phyloP scores from a whole-genome alignment of 1,140 invertebrate genomes.

The Scaptodrosophila lebanonensis region DNA sequence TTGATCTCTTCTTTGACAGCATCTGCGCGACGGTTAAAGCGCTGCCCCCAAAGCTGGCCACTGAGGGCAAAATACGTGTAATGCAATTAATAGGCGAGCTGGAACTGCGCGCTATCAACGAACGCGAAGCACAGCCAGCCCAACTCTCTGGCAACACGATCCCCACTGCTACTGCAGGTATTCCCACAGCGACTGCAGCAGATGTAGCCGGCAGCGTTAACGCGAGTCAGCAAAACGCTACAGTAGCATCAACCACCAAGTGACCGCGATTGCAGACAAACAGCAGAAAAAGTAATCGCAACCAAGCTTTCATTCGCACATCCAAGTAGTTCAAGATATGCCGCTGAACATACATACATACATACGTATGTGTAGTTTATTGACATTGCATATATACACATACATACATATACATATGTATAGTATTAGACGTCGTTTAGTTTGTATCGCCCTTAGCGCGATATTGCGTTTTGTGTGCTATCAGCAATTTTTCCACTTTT shows the following conservation, averaged over 20 bases:
- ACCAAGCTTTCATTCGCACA: too few species aligned
- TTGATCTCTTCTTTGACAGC: conserved; percentile 71
- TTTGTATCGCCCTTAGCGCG: too few species aligned
- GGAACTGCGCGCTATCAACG: conserved; percentile 58
- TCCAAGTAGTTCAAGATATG: too few species aligned
- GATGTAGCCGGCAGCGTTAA: conserved; percentile 17
- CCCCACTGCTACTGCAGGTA: background rate
- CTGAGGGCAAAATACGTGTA: conserved; percentile 64
- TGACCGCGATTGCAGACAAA: too few species aligned
- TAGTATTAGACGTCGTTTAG: too few species aligned
- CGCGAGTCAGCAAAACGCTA: conserved; percentile 50
- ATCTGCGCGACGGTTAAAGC: conserved; percentile 60
- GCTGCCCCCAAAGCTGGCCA: conserved; percentile 62
- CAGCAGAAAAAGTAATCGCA: too few species aligned
- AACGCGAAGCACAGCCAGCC: conserved; percentile 34
- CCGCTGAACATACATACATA: too few species aligned
- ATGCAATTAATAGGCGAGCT: conserved; percentile 67
- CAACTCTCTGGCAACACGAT: background rate
- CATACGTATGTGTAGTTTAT: too few species aligned
- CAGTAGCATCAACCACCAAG: conserved; percentile 62
- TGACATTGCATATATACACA: too few species aligned
- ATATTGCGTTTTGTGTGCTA: too few species aligned
- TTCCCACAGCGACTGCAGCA: conserved; percentile 10
- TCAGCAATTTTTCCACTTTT: too few species aligned
- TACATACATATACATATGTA: too few species aligned